Evolutionary conservation across 1,140 invertebrate genomes (phyloP).

Genomic region (Cryptotermes secundus): DNA sequence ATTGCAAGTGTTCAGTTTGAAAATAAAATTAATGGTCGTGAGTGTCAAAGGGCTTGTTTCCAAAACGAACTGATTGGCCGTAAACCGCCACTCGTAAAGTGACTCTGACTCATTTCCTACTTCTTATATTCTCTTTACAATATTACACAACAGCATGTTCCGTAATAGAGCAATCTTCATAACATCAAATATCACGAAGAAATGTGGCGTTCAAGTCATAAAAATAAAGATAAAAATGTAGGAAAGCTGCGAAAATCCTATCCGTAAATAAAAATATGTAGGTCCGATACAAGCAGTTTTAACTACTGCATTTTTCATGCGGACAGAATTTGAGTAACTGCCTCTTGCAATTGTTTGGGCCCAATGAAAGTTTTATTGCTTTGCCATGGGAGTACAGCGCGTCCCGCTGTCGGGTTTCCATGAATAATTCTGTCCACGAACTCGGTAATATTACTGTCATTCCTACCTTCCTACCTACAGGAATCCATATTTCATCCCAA

Average conservation of each 20-base stretch:
- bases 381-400: background rate
- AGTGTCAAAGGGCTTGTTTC: too few species aligned
- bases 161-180: too few species aligned
- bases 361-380: slow-evolving; percentile 6
- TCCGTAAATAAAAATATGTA: background rate
- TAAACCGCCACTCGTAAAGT: too few species aligned
- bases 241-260: background rate
- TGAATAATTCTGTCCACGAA: slow-evolving; percentile 16
- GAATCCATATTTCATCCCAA: slow-evolving; percentile 10
- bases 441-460: background rate
- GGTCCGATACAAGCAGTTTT: background rate
- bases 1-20: too few species aligned
- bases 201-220: background rate
- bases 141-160: too few species aligned
- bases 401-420: background rate
- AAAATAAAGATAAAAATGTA: background rate
- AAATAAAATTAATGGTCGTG: too few species aligned
- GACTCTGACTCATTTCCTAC: too few species aligned
- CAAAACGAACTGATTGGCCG: too few species aligned
- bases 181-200: too few species aligned
- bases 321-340: background rate
- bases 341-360: background rate
- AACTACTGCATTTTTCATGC: background rate
- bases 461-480: background rate
- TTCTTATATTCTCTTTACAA: too few species aligned